Percentiles rank a stretch among this genome's conserved stretches.
These are phyloP conservation scores for Trissolcus brochymenae DNA, from an alignment of 2,888 invertebrate genomes.

Conservation along the genomic window DNA sequence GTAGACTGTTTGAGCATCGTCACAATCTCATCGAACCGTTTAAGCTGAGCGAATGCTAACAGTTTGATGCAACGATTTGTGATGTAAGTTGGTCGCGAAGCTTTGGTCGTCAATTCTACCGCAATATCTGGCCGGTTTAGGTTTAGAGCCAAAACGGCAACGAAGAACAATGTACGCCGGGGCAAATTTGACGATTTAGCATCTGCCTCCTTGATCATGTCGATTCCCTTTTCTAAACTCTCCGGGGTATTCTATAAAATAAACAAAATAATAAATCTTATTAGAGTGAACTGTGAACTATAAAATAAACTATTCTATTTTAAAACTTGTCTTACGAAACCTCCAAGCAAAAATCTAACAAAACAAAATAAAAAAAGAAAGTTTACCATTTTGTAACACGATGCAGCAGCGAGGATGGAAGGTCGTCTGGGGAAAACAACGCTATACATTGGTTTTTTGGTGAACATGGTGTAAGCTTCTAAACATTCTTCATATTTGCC, in stretches of 20 bases:
- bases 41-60: conserved; percentile 76
- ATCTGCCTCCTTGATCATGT: conserved; percentile 80
- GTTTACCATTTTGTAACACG: conserved; percentile 85
- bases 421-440: conserved; percentile 83
- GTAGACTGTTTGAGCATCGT: conserved; percentile 16
- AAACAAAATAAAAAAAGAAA: neutral
- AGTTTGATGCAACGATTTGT: conserved; percentile 83
- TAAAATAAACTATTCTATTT: too few relatives aligned
- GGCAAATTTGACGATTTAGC: conserved; percentile 79
- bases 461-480: conserved; percentile 81
- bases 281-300: neutral
- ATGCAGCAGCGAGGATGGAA: conserved; percentile 82
- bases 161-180: conserved; percentile 81
- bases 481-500: conserved; percentile 82
- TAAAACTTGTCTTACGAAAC: too few relatives aligned
- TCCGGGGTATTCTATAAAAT: conserved; percentile 83
- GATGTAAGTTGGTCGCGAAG: conserved; percentile 80
- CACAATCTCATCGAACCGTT: conserved; percentile 35
- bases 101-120: conserved; percentile 81
- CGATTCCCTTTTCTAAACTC: conserved; percentile 81
- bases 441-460: conserved; percentile 80
- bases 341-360: too few relatives aligned
- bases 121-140: conserved; percentile 83
- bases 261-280: neutral
- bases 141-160: conserved; percentile 82